phyloP scores from a whole-genome alignment of 2,888 invertebrate species.

The Ditula angustiorana region DNA sequence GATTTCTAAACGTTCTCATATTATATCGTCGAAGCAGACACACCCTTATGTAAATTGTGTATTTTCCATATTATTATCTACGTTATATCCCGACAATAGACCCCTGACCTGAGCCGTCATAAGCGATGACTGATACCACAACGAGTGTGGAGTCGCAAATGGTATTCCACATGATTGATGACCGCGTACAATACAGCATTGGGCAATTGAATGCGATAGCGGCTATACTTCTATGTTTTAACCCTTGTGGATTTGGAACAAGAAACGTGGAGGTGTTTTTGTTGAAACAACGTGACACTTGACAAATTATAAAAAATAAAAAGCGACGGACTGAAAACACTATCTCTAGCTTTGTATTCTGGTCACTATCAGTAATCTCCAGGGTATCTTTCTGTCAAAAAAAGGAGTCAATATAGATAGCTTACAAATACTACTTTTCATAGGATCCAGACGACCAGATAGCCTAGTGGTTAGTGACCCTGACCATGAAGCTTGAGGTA shows the following conservation, averaged over 20 bases:
- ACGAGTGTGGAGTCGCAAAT: slow-evolving; percentile 45
- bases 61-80: slow-evolving; percentile 42
- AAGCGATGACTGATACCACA: slow-evolving; percentile 39
- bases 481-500: no score
- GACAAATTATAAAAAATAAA: background rate
- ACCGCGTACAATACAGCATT: slow-evolving; percentile 32
- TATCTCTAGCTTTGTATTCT: no score
- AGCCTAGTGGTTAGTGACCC: no score
- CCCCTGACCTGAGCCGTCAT: slow-evolving; percentile 39
- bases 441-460: no score
- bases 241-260: slow-evolving; percentile 8
- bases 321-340: no score
- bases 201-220: slow-evolving; percentile 30
- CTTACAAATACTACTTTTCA: no score
- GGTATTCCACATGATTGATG: slow-evolving; percentile 55
- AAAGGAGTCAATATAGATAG: no score
- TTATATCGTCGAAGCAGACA: slow-evolving; percentile 6
- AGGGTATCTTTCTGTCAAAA: no score
- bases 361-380: no score
- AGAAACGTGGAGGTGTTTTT: background rate
- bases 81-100: slow-evolving; percentile 44
- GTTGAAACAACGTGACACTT: background rate
- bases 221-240: slow-evolving; percentile 28
- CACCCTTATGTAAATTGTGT: slow-evolving; percentile 13
- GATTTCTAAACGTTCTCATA: background rate